phyloP scores from a whole-genome alignment of 2,888 invertebrate genomes.

The Brenthis ino region DNA sequence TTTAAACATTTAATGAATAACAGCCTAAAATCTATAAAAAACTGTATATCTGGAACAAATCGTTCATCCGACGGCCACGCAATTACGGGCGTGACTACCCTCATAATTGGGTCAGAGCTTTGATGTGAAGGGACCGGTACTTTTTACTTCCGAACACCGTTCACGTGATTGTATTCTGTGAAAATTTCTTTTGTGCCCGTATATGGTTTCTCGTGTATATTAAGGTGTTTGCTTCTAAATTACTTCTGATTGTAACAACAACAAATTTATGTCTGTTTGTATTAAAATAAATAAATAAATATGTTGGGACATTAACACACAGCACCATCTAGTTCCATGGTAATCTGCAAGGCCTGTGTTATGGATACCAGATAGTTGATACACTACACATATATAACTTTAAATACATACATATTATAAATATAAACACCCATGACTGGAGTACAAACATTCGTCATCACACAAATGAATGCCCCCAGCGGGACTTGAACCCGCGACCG shows the following conservation, averaged over 20 bases:
- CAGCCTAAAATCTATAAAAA: slow-evolving; percentile 4
- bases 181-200: not conserved
- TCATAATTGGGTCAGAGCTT: slow-evolving; percentile 33
- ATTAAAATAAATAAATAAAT: too few species aligned
- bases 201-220: slow-evolving; percentile 15
- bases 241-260: not conserved
- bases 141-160: slow-evolving; percentile 25
- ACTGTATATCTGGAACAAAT: slow-evolving; percentile 19
- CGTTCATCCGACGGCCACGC: slow-evolving; percentile 27
- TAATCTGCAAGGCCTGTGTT: too few species aligned
- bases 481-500: too few species aligned
- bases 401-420: too few species aligned
- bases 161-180: slow-evolving; percentile 25
- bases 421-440: too few species aligned
- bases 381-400: too few species aligned
- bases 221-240: not conserved
- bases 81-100: slow-evolving; percentile 33
- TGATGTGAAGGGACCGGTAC: slow-evolving; percentile 27
- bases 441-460: too few species aligned
- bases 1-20: not conserved
- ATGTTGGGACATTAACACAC: too few species aligned
- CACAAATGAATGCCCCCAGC: too few species aligned
- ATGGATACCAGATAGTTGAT: too few species aligned
- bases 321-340: too few species aligned
- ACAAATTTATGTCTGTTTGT: too few species aligned